A percentile compares a stretch with the other conserved stretches of the same genome.
phyloP scores from a whole-genome alignment of 2,888 invertebrate genomes.

The Ophioninae sp. region DNA sequence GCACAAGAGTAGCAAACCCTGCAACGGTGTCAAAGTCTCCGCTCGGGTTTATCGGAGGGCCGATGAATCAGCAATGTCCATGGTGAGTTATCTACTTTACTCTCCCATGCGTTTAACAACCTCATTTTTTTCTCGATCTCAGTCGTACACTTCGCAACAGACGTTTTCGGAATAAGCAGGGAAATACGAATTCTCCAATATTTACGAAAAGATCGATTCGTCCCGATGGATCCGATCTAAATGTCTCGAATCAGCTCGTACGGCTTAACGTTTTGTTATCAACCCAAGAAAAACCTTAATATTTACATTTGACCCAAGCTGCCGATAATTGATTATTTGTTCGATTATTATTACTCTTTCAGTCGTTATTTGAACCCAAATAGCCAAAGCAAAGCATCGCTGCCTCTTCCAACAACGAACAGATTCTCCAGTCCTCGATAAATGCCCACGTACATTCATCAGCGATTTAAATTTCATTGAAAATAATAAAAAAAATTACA shows the following conservation, averaged over 20 bases:
- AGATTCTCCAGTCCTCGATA: background rate
- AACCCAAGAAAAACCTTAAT: background rate
- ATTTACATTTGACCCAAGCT: background rate
- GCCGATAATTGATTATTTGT: too few species aligned
- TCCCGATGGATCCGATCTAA: background rate
- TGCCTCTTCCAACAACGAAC: too few species aligned
- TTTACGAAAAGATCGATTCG: background rate
- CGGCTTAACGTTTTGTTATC: background rate
- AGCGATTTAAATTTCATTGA: background rate
- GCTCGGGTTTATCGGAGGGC: constrained; percentile 83
- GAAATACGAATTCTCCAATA: background rate
- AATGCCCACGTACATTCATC: background rate
- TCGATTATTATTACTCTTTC: too few species aligned
- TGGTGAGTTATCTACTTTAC: constrained; percentile 82
- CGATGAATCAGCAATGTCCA: constrained; percentile 82
- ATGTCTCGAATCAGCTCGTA: background rate
- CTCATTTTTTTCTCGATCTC: background rate
- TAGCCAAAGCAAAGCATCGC: too few species aligned
- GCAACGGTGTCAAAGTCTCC: constrained; percentile 83
- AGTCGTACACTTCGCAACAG: background rate
- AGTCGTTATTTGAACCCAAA: too few species aligned
- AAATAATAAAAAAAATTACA: constrained; percentile 78
- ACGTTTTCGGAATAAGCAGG: background rate
- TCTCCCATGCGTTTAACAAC: background rate
- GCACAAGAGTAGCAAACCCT: constrained; percentile 83